Evolutionary conservation across 2,797 vertebrate genomes (phyloP).

Genomic region (Cryptoprocta ferox): DNA sequence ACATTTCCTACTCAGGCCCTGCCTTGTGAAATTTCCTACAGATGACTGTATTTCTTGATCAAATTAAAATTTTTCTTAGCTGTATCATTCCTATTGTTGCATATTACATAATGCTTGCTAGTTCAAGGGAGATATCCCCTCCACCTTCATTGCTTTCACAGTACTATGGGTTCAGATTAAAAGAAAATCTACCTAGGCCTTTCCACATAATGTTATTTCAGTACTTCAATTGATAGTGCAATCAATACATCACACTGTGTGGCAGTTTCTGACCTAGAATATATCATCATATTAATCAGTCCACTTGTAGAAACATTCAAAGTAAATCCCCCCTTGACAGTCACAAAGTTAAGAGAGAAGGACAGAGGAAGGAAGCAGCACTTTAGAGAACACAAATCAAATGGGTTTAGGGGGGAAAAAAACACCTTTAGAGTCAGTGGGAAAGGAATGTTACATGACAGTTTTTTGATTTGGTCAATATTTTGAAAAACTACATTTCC

Average conservation of each 20-base stretch:
- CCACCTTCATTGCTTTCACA: neutral
- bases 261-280: conserved; percentile 41
- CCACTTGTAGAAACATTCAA: neutral
- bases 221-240: conserved; percentile 45
- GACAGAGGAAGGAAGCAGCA: rapidly evolving
- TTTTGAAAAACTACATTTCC: neutral
- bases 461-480: neutral
- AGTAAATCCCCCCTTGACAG: neutral
- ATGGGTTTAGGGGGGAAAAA: neutral
- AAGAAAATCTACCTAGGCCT: conserved; percentile 32
- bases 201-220: conserved; percentile 53
- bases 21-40: neutral
- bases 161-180: neutral
- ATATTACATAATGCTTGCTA: neutral
- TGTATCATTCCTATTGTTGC: neutral
- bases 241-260: conserved; percentile 30
- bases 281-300: neutral
- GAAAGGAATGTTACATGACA: neutral
- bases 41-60: neutral
- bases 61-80: neutral
- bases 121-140: neutral
- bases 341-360: neutral
- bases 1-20: neutral
- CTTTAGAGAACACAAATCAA: neutral
- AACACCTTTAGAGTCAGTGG: neutral